Evolutionary conservation across 2,113 vertebrate species (phyloP), one percentile per base, ranked within the genome.

Genomic region (Saguinus midas): DNA sequence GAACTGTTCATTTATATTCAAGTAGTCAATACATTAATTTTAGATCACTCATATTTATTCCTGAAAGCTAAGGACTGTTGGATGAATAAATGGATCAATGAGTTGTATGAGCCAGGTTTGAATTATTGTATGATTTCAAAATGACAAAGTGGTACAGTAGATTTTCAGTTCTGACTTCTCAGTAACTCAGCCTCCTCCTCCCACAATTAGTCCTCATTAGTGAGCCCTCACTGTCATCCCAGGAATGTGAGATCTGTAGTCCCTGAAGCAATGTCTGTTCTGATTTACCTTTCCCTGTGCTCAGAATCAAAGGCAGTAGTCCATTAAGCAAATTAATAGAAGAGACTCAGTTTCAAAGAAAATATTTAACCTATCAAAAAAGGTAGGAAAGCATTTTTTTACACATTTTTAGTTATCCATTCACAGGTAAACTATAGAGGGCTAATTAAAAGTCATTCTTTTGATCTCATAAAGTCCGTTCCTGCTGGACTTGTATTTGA

Each of bases 311-410:
- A 97, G 97, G 92, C 96, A 96, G 37, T 72, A 95, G n/a, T 95
- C 95, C 95, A 97, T 97, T 97, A 97, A 92, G 85, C 84, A 92
- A 96, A 97, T 93, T 94, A 92, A 95, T 91, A 93, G 87, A 85
- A 94, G 75, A 95, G 70, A 90, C 0, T 17, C 79, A 32, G 12
- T 97, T 97, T 97, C 94, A 95, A 96, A 96, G 90, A 96, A 96
- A 94, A 95, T 97, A 96, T 72, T 97, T 93, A 78, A 61, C 70
- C 58, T 68, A 93, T 95, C 87, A 92, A 91, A 96, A 73, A 83
- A 87, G 75, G 55, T 61, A 82, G 91, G 61, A 70, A 90, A n/a
- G 48, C 40, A 12, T 48, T 68, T 58, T 92, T 94, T 58, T 40
- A 52, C 37, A 86, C n/a, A 45, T 82, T 91, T 91, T 91, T 52